Conservation (phyloP, 2,888 invertebrate genomes). For the Sminthurinus aureus region DNA sequence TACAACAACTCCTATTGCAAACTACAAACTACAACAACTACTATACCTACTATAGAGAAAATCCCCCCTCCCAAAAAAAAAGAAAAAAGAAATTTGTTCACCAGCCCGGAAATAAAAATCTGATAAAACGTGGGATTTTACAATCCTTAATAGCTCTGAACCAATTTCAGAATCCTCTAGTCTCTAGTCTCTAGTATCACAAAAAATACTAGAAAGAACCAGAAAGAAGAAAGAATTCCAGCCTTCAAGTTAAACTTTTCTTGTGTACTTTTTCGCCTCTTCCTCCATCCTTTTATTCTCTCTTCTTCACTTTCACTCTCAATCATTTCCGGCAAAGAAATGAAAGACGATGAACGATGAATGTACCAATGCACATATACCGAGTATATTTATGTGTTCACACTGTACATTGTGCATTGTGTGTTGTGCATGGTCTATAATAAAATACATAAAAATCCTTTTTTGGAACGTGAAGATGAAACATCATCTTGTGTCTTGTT, state of each 20-base stretch:
- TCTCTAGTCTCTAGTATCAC: neutral
- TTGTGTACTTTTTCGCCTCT: conserved; percentile 11
- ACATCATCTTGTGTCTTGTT: conserved; percentile 1
- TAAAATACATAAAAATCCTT: neutral
- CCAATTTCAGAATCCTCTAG: conserved; percentile 14
- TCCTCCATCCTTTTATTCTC: conserved; percentile 20
- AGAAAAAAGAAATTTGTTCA: conserved; percentile 24
- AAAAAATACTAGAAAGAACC: neutral
- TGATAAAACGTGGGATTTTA: conserved; percentile 22
- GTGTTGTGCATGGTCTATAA: neutral
- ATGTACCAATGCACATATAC: neutral
- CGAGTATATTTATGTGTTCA: neutral
- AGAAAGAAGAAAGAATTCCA: conserved; percentile 29
- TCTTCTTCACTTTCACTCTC: neutral
- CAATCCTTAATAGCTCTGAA: conserved; percentile 28
- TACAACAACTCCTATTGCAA: conserved; percentile 12
- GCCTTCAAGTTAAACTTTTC: conserved; percentile 26
- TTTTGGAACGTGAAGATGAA: neutral
- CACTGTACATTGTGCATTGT: neutral
- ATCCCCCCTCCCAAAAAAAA: neutral
- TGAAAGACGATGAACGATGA: neutral
- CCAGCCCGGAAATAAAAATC: conserved; percentile 23
- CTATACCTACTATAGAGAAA: neutral
- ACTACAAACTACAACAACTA: neutral
- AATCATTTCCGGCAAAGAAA: neutral